These are phyloP conservation scores for mouse (Mus musculus) DNA, from an alignment of 2,113 vertebrate genomes.

Conservation along the genomic window GRCm39 chr6:62696001-62696500, in stretches of 20 bases:
- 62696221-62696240: background rate
- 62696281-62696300: background rate
- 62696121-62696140: background rate
- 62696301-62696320: slow-evolving; percentile 40
- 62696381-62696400: background rate
- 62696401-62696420: background rate
- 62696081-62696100: background rate
- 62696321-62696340: background rate
- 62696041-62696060: background rate
- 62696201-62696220: background rate
- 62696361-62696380: background rate
- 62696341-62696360: background rate
- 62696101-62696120: background rate
- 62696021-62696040: background rate
- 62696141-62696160: background rate
- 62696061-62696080: background rate
- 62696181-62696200: too few relatives aligned
- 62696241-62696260: background rate
- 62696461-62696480: background rate
- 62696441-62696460: too few relatives aligned
- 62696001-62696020: slow-evolving; percentile 25
- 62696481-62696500: background rate
- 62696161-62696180: background rate
- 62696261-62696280: background rate
- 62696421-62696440: background rate